Conservation (phyloP, 2,113 vertebrate species). For the Myiopsitta monachus region DNA sequence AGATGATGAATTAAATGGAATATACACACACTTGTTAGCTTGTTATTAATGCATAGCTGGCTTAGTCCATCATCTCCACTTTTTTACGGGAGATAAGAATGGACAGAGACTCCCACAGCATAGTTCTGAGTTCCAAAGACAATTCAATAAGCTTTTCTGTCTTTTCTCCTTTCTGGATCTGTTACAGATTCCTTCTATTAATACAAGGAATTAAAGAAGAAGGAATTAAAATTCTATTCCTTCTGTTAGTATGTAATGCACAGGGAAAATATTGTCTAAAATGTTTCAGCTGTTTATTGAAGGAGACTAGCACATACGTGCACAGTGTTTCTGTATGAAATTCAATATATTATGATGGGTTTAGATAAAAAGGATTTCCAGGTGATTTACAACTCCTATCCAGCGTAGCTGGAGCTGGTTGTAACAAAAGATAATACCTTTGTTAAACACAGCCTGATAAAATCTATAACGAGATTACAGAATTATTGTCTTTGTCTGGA, state of each 20-base stretch:
- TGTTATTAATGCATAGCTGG: constrained; percentile 43
- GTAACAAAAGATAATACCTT: background rate
- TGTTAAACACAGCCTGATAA: background rate
- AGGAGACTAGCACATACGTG: background rate
- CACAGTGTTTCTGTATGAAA: background rate
- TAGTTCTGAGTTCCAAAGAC: constrained; percentile 20
- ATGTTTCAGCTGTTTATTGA: background rate
- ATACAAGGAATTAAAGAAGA: too few species aligned
- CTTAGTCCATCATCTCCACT: constrained; percentile 33
- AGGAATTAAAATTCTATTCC: background rate
- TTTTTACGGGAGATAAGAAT: constrained; percentile 20
- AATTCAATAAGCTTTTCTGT: background rate
- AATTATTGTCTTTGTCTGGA: background rate
- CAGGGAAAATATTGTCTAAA: background rate
- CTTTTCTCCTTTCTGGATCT: background rate
- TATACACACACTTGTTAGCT: constrained; percentile 30
- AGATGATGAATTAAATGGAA: constrained; percentile 45
- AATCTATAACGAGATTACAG: background rate
- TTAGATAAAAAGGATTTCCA: background rate
- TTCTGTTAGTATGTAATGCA: background rate
- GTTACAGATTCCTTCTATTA: background rate
- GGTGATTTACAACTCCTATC: background rate
- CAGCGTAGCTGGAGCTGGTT: background rate
- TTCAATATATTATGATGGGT: background rate
- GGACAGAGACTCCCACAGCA: background rate